These are phyloP conservation scores for Steatornis caripensis DNA, from an alignment of 2,113 vertebrate genomes.

Conservation along the genomic window DNA sequence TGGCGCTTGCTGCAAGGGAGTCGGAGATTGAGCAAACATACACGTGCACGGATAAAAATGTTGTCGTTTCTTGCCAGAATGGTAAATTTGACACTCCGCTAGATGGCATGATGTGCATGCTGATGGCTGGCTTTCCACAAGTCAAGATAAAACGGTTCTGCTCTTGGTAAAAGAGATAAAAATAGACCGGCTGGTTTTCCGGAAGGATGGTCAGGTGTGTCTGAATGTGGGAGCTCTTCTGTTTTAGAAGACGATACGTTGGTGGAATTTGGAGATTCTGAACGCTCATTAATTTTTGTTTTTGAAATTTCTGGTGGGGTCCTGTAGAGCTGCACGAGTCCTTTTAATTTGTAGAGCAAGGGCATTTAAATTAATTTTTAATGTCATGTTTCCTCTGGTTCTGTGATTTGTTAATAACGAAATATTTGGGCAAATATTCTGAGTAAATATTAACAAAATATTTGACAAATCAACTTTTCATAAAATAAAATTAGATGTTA, in stretches of 20 bases:
- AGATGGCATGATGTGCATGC: conserved; percentile 17
- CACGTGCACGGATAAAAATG: neutral
- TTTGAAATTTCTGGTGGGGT: neutral
- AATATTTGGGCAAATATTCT: neutral
- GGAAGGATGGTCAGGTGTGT: neutral
- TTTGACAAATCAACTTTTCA: neutral
- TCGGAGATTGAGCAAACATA: neutral
- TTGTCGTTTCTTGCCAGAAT: fast-evolving
- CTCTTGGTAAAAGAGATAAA: neutral
- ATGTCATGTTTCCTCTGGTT: neutral
- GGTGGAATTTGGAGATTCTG: neutral
- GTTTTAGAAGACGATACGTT: neutral
- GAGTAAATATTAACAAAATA: neutral
- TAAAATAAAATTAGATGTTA: neutral
- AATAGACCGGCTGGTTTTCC: neutral
- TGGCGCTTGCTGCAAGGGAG: neutral
- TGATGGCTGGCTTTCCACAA: neutral
- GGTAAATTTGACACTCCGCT: neutral
- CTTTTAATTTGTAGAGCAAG: neutral
- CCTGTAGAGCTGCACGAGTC: neutral
- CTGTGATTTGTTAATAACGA: neutral
- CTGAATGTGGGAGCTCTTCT: neutral
- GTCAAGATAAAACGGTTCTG: neutral
- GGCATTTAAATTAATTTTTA: neutral
- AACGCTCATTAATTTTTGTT: neutral